phyloP scores from a whole-genome alignment of 1,140 invertebrate species.

The Drosophila funebris region DNA sequence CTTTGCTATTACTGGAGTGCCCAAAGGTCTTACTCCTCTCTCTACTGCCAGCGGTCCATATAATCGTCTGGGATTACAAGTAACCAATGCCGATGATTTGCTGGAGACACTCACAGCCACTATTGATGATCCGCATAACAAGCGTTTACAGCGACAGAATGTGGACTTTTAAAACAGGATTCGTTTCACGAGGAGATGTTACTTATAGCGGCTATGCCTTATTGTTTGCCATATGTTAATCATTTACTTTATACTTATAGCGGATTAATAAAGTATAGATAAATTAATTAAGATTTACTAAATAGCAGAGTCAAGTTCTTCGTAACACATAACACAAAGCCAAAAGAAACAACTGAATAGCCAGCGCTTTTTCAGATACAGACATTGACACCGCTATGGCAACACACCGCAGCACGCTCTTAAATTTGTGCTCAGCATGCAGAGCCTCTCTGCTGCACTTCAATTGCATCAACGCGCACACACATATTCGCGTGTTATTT shows the following conservation, averaged over 20 bases:
- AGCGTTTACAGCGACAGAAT: slow-evolving; percentile 42
- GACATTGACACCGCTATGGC: no score
- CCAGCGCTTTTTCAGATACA: no score
- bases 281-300: background rate
- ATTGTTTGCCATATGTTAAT: background rate
- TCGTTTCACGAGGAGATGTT: background rate
- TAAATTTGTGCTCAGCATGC: no score
- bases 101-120: slow-evolving; percentile 61
- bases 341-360: no score
- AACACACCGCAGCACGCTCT: no score
- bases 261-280: background rate
- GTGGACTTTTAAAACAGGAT: slow-evolving; percentile 45
- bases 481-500: no score
- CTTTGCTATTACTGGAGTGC: slow-evolving; percentile 74
- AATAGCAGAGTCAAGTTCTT: no score
- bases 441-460: no score
- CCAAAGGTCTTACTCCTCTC: slow-evolving; percentile 45
- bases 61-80: slow-evolving; percentile 56
- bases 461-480: no score
- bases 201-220: background rate
- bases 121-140: slow-evolving; percentile 72
- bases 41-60: slow-evolving; percentile 69
- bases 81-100: slow-evolving; percentile 51
- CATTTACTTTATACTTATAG: no score
- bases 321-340: no score